Base-by-base conservation (phyloP, 2,113 vertebrate genomes). In the Crocuta crocuta region DNA sequence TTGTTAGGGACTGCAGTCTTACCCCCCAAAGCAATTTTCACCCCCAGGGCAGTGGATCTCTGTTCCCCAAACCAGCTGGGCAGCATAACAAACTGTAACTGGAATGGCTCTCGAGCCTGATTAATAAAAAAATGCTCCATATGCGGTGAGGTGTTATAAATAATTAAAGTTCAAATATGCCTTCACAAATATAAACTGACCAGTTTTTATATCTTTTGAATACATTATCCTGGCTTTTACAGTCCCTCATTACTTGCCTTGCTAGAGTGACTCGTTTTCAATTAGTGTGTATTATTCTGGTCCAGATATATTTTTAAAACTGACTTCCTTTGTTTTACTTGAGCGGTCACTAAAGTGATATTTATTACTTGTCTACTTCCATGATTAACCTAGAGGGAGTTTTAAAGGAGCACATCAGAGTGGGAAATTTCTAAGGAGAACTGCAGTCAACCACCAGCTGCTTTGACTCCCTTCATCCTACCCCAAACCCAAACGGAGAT, bases 311-410 rank as follows among this genome's bases (percentile, higher is more conserved):
- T 96, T 96, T 98, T 98, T 65, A 85, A 97, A 97, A 95, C 79
- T 92, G 92, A 97, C 95, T 97, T 94, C 83, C 80, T 97, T 96
- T 98, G 95, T 98, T 98, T 98, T 97, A 96, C 96, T 97, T 98
- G 95, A 98, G 96, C 94, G 96, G 87, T 95, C 96, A 91, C 97
- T 92, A 96, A 98, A 98, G 96, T 98, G 97, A 95, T 98, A 98
- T 98, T 19, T 97, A 84, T 93, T 97, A 94, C 31, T 92, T 95
- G 26, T 92, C 97, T 91, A 92, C n/a, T 93, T 81, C 86, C 96
- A 87, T 98, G 97, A 95, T 33, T 97, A 96, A 96, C 91, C 86
- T 95, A 97, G 83, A 87, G 58, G 92, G 79, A 91, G n/a, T 89
- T 91, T 94, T 85, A 96, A 97, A 50, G 79, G 79, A 6, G 0